Evolutionary conservation across 2,113 vertebrate species (phyloP), one percentile per base, ranked within the genome.

Genomic region (Fregata magnificens): DNA sequence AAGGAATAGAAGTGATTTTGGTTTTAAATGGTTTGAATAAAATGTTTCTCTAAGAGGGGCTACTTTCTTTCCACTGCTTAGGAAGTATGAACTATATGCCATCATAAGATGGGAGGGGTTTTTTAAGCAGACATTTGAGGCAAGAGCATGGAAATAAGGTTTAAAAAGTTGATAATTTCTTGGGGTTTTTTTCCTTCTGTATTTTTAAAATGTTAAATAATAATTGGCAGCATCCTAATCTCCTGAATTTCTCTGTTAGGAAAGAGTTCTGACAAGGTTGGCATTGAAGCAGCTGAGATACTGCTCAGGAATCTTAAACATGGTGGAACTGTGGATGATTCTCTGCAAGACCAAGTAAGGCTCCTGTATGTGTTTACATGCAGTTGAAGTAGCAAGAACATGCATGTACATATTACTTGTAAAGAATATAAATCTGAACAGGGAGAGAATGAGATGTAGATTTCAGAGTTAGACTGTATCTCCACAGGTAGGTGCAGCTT

Each of bases 321-420:
- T 85, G 99, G 99, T 45, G 99, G 99, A 90, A 99, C 99, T 50
- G 99, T 99, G 93, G 99, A 99, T 42, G 99, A 99, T 88, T 99
- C 99, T 96, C 98, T 99, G 59, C 99, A 99, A 97, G 99, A 99
- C 86, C 99, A 99, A 98, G 99, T 99, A 97, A 98, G 97, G 36
- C 34, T 91, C 16, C 50, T 72, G 0, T 31, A 10, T 67, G 16
- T n/a, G 40, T 56, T 82, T 62, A 40, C 18, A 17, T 84, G 74
- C 81, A 29, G 34, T 21, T 62, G 38, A 73, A 82, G 53, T 44
- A 71, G 76, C 38, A 92, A 61, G 34, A 56, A 61, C 16, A 14
- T 38, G 17, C 9, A 22, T 83, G 26, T 66, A 18, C 69, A 10
- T 49, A 10, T 50, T 44, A 10, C 15, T 62, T 92, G 45, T 47